Evolutionary conservation across 1,140 invertebrate species (phyloP).

Genomic region (Papilio aristodemus): DNA sequence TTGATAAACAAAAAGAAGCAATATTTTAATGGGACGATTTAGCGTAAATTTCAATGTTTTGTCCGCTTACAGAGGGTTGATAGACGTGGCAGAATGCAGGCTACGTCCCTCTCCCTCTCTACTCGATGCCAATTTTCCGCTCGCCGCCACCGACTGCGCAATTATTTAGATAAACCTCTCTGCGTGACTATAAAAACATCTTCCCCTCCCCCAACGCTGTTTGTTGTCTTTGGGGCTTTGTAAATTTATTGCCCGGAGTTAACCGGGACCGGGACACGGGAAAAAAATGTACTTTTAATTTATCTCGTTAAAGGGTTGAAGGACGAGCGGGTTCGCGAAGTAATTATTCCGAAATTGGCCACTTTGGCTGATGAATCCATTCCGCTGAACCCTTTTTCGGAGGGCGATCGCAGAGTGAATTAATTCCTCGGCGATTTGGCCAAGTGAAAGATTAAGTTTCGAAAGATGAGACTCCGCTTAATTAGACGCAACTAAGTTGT

Average conservation of each 20-base stretch:
- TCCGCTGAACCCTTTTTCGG: conserved; percentile 62
- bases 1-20: conserved; percentile 8
- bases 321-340: conserved; percentile 74
- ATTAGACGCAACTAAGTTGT: conserved; percentile 40
- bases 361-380: conserved; percentile 79
- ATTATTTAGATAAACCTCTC: conserved; percentile 80
- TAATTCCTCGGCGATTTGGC: conserved; percentile 64
- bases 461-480: conserved; percentile 54
- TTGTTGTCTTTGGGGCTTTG: conserved; percentile 78
- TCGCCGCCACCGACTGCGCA: conserved; percentile 76
- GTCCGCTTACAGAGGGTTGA: conserved; percentile 43
- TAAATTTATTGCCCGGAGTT: conserved; percentile 76
- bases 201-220: conserved; percentile 66
- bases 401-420: conserved; percentile 65
- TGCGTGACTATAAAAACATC: conserved; percentile 78
- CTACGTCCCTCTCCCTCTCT: conserved; percentile 42
- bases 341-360: conserved; percentile 79
- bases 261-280: conserved; percentile 71
- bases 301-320: conserved; percentile 80
- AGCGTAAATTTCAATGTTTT: conserved; percentile 41
- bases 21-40: conserved; percentile 21
- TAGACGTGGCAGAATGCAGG: conserved; percentile 49
- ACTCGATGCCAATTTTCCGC: conserved; percentile 77
- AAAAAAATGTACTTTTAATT: conserved; percentile 81
- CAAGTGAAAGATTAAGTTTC: conserved; percentile 72